Evolutionary conservation across 2,888 invertebrate species (phyloP), one percentile per base, ranked within the genome.

Genomic region (Apamea anceps): DNA sequence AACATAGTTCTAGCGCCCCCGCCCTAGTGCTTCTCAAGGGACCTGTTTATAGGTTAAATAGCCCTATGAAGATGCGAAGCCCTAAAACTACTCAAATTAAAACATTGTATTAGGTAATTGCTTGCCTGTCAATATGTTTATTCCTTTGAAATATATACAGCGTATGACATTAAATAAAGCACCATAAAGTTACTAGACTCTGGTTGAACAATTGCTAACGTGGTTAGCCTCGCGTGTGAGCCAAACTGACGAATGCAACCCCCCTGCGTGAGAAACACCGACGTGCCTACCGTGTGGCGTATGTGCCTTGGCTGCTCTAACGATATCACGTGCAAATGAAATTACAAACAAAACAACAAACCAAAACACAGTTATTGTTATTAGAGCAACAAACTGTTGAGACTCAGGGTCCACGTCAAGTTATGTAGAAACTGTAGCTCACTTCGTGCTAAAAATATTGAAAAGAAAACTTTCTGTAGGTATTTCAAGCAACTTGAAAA

Each of bases 401-500:
- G 2, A 15, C 15, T 65, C 5, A 63, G 62, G 32, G 21, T 48
- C n/a, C n/a, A 60, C 48, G 13, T 57, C 28, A 48, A 42, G 25
- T 42, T 48, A 66, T 60, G 18, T 75, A 10, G 0, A 75, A 48
- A 48, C 5, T 75, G 3, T 25, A 18, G 5, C 12, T 42, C n/a
- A n/a, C 15, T 62, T 57, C 63, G 6, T 48, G 25, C 25, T 8
- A 12, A 37, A 81, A 57, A 82, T 79, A 82, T 79, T 75, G 37
- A 75, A 65, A 75, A 37, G 54, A 57, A 37, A 65, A 28, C 45
- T 84, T 83, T 32, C 42, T 45, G 32, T 32, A 32, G 32, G 32
- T 81, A 32, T 65, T 32, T 45, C 32, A 54, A 60, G 45, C 21
- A 76, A 76, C 68, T 57, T 28, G 45, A 25, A 42, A 60, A 73